Percentiles rank a stretch among this genome's conserved stretches.
phyloP scores from a whole-genome alignment of 2,888 invertebrate species.

The Hipparchia sbordonii region DNA sequence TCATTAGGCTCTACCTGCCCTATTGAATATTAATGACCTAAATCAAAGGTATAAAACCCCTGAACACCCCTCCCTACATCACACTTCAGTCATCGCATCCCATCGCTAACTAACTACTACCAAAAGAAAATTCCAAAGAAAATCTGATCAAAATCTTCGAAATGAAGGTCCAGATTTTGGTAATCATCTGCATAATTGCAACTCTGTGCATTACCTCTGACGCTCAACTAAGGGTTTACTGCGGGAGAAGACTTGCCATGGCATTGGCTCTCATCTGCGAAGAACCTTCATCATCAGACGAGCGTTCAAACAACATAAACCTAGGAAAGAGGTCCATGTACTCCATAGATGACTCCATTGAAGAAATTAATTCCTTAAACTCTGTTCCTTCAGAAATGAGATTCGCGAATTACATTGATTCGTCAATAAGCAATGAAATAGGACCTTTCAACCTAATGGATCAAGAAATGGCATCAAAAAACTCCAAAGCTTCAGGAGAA shows the following conservation, averaged over 20 bases:
- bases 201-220: neutral
- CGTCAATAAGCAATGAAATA: neutral
- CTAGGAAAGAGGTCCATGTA: neutral
- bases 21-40: constrained; percentile 45
- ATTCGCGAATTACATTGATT: neutral
- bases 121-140: neutral
- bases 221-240: constrained; percentile 35
- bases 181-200: neutral
- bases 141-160: neutral
- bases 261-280: constrained; percentile 44
- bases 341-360: neutral
- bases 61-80: constrained; percentile 14
- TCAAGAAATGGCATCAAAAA: neutral
- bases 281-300: neutral
- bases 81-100: neutral
- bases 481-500: neutral
- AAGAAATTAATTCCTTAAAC: neutral
- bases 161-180: neutral
- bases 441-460: neutral
- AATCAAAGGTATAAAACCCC: constrained; percentile 40
- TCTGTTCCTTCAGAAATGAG: neutral
- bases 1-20: constrained; percentile 39
- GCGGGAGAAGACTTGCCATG: constrained; percentile 45
- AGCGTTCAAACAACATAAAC: neutral
- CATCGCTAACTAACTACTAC: neutral